These are phyloP conservation scores for Bombus confusus DNA, from an alignment of 1,140 invertebrate genomes.

Conservation along the genomic window DNA sequence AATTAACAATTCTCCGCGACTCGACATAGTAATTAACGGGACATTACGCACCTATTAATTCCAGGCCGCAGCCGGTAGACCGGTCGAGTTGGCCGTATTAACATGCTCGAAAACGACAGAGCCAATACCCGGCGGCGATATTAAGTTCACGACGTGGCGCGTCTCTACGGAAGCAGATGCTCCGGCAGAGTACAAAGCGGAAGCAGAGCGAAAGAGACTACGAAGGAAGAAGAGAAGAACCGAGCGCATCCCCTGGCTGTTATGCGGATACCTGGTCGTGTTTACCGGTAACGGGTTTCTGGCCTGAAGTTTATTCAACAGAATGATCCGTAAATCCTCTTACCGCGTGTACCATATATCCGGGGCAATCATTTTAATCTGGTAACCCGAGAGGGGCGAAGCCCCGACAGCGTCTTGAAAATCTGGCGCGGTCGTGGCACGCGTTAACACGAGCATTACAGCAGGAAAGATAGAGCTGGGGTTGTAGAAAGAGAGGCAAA, in stretches of 20 bases:
- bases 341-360: conserved; percentile 54
- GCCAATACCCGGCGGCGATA: conserved; percentile 2
- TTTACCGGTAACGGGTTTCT: conserved; percentile 51
- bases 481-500: not conserved
- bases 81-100: conserved; percentile 20
- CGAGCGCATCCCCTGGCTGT: not conserved
- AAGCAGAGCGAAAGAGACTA: not conserved
- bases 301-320: conserved; percentile 56
- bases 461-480: not conserved
- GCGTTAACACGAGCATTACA: conserved; percentile 27
- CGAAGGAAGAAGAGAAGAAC: not conserved
- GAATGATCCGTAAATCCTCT: conserved; percentile 63
- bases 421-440: conserved; percentile 27
- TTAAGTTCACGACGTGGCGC: conserved; percentile 14
- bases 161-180: not conserved
- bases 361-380: conserved; percentile 61
- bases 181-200: not conserved
- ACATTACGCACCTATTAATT: conserved; percentile 33
- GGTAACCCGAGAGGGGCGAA: conserved; percentile 51
- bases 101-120: conserved; percentile 15
- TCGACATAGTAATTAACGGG: conserved; percentile 32
- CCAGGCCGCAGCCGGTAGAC: not conserved
- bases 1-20: conserved; percentile 25
- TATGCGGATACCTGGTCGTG: conserved; percentile 2
- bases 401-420: conserved; percentile 52